Base-by-base conservation (phyloP, 2,797 vertebrate genomes). In the Macropus fuliginosus region DNA sequence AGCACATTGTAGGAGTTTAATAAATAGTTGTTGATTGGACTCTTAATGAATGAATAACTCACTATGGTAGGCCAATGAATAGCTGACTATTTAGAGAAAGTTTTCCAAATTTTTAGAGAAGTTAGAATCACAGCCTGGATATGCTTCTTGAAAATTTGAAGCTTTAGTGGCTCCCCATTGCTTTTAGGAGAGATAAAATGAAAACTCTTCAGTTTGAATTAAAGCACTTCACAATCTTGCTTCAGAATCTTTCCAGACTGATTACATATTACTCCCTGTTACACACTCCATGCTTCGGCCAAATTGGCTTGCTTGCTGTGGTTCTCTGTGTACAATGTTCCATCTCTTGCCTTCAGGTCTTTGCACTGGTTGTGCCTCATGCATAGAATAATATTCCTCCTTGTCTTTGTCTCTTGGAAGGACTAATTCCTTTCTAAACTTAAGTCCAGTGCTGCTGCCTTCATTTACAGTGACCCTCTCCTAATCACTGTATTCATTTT, bases 41-140 rank as follows among this genome's bases (percentile, higher is more conserved):
- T 46, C 29, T 81, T 24, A 40, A 81, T 24, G 74, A 91, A 93
- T 62, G 46, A 97, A 91, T 92, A 91, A 94, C 52, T 94, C 92
- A 46, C 94, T 90, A 56, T 90, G 54, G 31, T 62, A 56, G 12
- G 5, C 16, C 89, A 34, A 94, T 27, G 54, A 96, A 29, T 24
- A 90, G 21, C 56, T 92, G 52, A 62, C 94, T 94, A 87, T 59
- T 56, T 16, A 93, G n/a, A 46, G 91, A 93, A 50, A n/a, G 0
- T 6, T 96, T 93, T 95, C 27, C 54, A 54, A 56, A 59, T 74
- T 94, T 93, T 31, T n/a, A 9, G 34, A 95, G 55, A 90, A 81
- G 92, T 90, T 95, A 92, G 87, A 40, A 29, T 24, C 40, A 91
- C 4, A 87, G 8, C 12, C 40, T 87, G 9, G 40, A 50, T 87